phyloP scores from a whole-genome alignment of 2,113 vertebrate genomes.

The Oryzias woworae region DNA sequence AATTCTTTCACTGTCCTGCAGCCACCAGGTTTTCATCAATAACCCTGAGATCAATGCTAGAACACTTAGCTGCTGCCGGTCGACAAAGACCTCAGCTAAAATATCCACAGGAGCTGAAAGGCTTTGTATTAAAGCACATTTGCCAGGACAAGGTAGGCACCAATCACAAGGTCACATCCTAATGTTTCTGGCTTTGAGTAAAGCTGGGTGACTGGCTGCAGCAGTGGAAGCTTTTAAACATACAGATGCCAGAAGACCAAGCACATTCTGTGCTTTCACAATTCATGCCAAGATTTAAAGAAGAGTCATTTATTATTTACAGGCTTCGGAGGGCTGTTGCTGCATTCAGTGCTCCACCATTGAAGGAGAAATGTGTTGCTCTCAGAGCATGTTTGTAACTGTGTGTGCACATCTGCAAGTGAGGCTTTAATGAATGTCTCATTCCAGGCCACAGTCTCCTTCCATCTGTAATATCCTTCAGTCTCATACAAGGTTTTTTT shows the following conservation, averaged over 20 bases:
- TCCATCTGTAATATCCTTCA: slow-evolving; percentile 7
- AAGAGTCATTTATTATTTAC: slow-evolving; percentile 43
- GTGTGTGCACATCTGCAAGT: slow-evolving; percentile 19
- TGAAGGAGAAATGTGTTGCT: slow-evolving; percentile 2
- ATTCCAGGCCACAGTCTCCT: not conserved
- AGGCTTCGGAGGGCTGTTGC: not conserved
- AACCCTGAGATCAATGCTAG: not conserved
- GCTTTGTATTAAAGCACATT: slow-evolving; percentile 15
- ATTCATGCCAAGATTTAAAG: slow-evolving; percentile 13
- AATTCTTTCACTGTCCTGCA: too few species aligned
- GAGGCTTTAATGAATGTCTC: slow-evolving; percentile 28
- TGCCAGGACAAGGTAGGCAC: slow-evolving; percentile 21
- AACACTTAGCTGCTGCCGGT: not conserved
- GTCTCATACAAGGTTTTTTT: slow-evolving; percentile 8
- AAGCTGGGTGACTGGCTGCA: not conserved
- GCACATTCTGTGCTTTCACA: not conserved
- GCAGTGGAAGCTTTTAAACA: slow-evolving; percentile 14
- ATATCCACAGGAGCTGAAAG: slow-evolving; percentile 17
- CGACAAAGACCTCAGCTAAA: not conserved
- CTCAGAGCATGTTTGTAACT: not conserved
- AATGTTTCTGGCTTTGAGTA: slow-evolving; percentile 14
- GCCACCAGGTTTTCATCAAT: slow-evolving; percentile 4
- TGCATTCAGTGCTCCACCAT: not conserved
- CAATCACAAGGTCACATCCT: not conserved
- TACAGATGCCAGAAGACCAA: not conserved